A percentile compares a stretch with the other conserved stretches of the same genome.
Conservation (phyloP, 2,888 invertebrate species). For the Chymomyza caudatula region DNA sequence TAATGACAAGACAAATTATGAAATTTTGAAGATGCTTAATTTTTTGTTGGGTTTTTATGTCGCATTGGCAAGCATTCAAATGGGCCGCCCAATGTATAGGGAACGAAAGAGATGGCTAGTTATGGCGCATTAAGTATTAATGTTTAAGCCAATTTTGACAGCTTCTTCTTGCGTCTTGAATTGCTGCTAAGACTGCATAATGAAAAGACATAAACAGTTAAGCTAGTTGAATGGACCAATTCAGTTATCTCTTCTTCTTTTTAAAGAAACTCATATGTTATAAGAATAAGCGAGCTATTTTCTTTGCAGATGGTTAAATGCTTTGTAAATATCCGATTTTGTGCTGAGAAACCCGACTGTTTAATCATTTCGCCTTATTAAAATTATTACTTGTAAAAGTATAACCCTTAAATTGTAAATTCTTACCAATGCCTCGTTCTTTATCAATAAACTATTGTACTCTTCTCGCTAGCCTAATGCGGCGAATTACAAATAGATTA, state of each 20-base stretch:
- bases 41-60: conserved; percentile 32
- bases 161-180: neutral
- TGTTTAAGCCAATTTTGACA: conserved; percentile 33
- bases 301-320: neutral
- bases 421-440: no score
- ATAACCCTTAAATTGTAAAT: no score
- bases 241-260: neutral
- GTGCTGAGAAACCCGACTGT: no score
- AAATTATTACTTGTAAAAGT: no score
- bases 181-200: neutral
- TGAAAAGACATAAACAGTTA: neutral
- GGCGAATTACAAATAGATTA: no score
- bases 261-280: neutral
- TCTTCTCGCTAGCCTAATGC: no score
- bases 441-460: no score
- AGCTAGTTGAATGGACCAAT: neutral
- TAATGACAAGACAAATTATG: conserved; percentile 70
- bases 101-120: neutral
- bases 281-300: no score
- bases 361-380: no score
- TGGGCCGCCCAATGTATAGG: conserved; percentile 12
- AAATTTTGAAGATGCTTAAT: conserved; percentile 62
- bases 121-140: conserved; percentile 43
- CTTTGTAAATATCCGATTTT: neutral
- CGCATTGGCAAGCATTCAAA: conserved; percentile 34